Evolutionary conservation across 2,888 invertebrate species (phyloP).

Genomic region (Mythimna vitellina): DNA sequence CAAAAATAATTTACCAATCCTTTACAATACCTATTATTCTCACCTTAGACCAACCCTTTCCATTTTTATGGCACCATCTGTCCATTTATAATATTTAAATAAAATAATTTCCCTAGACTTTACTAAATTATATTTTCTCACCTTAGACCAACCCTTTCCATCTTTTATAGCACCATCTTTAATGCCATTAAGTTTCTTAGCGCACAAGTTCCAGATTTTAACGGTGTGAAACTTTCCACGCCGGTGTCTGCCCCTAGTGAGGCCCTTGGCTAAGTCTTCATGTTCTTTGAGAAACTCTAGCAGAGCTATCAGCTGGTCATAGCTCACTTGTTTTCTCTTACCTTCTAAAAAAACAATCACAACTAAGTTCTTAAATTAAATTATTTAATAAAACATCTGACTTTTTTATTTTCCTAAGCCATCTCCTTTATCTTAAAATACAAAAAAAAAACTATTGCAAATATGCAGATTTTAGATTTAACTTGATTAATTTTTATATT

Average conservation of each 20-base stretch:
- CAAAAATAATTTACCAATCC: too few relatives aligned
- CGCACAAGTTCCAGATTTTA: slow-evolving; percentile 78
- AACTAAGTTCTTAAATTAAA: too few relatives aligned
- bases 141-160: slow-evolving; percentile 84
- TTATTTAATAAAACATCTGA: not conserved
- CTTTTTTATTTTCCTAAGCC: too few relatives aligned
- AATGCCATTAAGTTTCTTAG: slow-evolving; percentile 74
- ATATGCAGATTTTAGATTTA: not conserved
- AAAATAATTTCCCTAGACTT: not conserved
- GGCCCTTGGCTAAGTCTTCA: slow-evolving; percentile 74
- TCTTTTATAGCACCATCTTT: slow-evolving; percentile 75
- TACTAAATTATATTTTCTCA: slow-evolving; percentile 43
- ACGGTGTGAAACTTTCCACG: slow-evolving; percentile 75
- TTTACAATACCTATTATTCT: too few relatives aligned
- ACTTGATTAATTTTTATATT: not conserved
- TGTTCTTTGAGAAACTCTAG: slow-evolving; percentile 78
- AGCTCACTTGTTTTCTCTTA: slow-evolving; percentile 72
- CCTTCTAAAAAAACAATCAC: slow-evolving; percentile 63
- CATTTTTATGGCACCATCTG: too few relatives aligned
- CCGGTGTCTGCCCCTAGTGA: slow-evolving; percentile 72
- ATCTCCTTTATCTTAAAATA: too few relatives aligned
- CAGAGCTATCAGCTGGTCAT: slow-evolving; percentile 74
- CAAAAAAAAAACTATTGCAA: not conserved
- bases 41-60: too few relatives aligned
- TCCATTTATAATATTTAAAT: too few relatives aligned